A percentile compares a stretch with the other conserved stretches of the same genome.
Conservation (phyloP, 2,113 vertebrate species). For the Seriola aureovittata region DNA sequence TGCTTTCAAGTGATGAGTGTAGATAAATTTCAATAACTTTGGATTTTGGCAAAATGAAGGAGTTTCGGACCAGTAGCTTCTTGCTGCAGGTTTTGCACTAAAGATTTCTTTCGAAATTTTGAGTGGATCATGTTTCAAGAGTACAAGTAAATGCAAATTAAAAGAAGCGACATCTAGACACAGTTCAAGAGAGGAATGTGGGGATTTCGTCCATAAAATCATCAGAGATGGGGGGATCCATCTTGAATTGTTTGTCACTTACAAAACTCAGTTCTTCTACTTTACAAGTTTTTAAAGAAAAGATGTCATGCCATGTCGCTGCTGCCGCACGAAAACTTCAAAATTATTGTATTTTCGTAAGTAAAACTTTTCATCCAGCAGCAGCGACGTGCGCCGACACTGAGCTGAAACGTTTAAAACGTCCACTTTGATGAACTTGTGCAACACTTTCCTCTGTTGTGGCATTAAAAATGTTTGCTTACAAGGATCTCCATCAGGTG, state of each 20-base stretch:
- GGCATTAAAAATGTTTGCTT: no score
- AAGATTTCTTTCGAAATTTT: constrained; percentile 12
- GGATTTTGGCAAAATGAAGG: no score
- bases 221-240: not conserved
- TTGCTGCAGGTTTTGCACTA: not conserved
- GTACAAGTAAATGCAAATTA: constrained; percentile 32
- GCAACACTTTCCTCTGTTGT: not conserved
- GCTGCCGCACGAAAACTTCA: constrained; percentile 3
- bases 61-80: not conserved
- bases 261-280: constrained; percentile 85
- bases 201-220: constrained; percentile 11
- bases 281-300: constrained; percentile 70
- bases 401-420: constrained; percentile 3
- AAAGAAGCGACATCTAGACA: not conserved
- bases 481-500: no score
- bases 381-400: not conserved
- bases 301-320: constrained; percentile 17
- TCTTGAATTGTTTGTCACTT: constrained; percentile 49
- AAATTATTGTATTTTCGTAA: not conserved
- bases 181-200: constrained; percentile 18
- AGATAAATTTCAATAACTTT: not conserved
- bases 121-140: not conserved
- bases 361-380: not conserved
- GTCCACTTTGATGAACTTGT: not conserved
- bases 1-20: not conserved